Evolutionary conservation across 2,797 vertebrate genomes (phyloP), one percentile per base, ranked within the genome.

Genomic region (Perodicticus potto): DNA sequence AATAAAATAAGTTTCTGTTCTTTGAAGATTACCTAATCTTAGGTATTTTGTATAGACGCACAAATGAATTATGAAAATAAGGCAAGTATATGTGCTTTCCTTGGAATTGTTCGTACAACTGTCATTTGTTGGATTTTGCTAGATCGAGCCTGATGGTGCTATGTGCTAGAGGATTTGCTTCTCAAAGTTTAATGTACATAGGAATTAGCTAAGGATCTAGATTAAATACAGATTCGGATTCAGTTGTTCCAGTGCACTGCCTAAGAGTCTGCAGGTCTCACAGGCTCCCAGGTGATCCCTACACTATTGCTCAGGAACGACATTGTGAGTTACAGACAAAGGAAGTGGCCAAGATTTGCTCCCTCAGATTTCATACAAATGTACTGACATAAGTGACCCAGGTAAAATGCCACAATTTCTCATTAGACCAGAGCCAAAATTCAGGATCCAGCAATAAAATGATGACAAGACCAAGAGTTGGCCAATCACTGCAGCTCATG

Each of bases 71-170:
- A 55, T 29, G 53, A 63, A 40, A 29, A 45, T 86, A n/a, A 93
- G 67, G 65, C 63, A 88, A 77, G 70, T 83, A 59, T 61, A 25
- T 61, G 43, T 32, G 7, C 45, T 89, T 80, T 34, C 34, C 63
- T 89, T 69, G 43, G 70, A 86, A 89, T 57, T 83, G 25, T 87
- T 84, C 73, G n/a, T 57, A 95, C 73, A 82, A n/a, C 16, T 27
- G 7, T 53, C n/a, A 74, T 93, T 80, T 22, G 0, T 1, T 83
- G 74, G 74, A 82, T 82, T 89, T 93, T 49, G 22, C 63, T 78
- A 84, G 49, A 82, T 81, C 13, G 61, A n/a, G 8, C 83, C n/a
- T 63, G 43, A 45, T 6, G 59, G n/a, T 29, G 20, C 29, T 92
- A 37, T 55, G 1, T 37, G 43, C 10, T 65, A 29, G 17, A 93